Percentiles rank a stretch among this genome's conserved stretches.
Conservation (phyloP, 30 jellyfish, hydroid and myxozoan species). For the Clytia hemisphaerica region DNA sequence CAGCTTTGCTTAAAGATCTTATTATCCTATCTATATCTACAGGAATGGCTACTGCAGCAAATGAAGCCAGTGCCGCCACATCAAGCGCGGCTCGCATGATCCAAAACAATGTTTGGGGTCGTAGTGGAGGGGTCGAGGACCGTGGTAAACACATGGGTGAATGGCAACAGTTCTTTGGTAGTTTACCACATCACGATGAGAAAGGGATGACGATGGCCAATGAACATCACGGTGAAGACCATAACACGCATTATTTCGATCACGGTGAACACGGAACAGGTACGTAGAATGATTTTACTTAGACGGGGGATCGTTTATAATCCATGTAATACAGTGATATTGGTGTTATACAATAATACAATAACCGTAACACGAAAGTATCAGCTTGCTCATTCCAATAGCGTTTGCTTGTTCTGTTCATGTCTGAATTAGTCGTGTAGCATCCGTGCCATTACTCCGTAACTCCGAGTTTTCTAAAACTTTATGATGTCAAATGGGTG, state of each 20-base stretch:
- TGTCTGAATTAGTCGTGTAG: too few relatives aligned
- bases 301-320: too few relatives aligned
- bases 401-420: too few relatives aligned
- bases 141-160: slow-evolving; percentile 15
- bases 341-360: too few relatives aligned
- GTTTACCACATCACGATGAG: slow-evolving; percentile 12
- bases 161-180: slow-evolving; percentile 7
- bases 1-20: too few relatives aligned
- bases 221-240: slow-evolving; percentile 21
- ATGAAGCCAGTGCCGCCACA: slow-evolving; percentile 12
- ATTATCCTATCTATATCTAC: background rate
- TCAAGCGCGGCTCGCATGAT: slow-evolving; percentile 14
- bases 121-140: background rate
- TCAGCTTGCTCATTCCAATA: too few relatives aligned
- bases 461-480: too few relatives aligned
- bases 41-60: slow-evolving; percentile 18
- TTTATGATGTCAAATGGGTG: too few relatives aligned
- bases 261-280: slow-evolving; percentile 29
- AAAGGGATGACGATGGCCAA: slow-evolving; percentile 13
- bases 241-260: slow-evolving; percentile 10
- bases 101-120: slow-evolving; percentile 4
- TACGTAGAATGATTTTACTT: background rate
- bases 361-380: too few relatives aligned
- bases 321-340: too few relatives aligned
- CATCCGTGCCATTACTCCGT: too few relatives aligned